Base-by-base conservation (phyloP, 2,888 invertebrate species). In the Machimus atricapillus region DNA sequence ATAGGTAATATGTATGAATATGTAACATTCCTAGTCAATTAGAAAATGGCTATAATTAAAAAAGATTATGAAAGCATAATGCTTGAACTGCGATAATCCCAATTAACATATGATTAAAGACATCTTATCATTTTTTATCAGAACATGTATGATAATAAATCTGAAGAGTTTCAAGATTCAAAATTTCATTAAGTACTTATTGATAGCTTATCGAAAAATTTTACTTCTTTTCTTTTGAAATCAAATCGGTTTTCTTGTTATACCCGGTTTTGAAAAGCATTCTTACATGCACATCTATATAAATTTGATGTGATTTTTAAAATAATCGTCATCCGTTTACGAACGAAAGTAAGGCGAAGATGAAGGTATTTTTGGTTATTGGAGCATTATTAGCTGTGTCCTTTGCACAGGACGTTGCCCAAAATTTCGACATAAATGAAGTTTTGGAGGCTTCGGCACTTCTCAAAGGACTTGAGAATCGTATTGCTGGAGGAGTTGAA, bases 381-480 rank as follows among this genome's bases (percentile, higher is more conserved):
- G 66, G 66, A 27, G 9, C 66, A 2, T 19, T 66, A 23, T 66
- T 66, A 23, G 66, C 66, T 23, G 66, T 27, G 66, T 19, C 66
- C 27, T 19, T 27, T 27, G 27, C 66, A 23, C 23, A 23, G 27
- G 66, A 66, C 23, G 2, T 52, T 52, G 52, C n/a, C 1, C 52
- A 52, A n/a, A 16, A 52, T 19, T 52, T 52, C 52, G 52, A 52
- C n/a, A n/a, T n/a, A n/a, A 52, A 52, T 52, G 52, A 52, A 16
- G n/a, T n/a, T 16, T 52, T 52, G 52, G 52, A 52, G 8, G n/a
- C n/a, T 7, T 52, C 52, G 6, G 7, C 1, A 19, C 66, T 66
- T 8, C 66, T 66, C 27, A 66, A 66, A 19, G 23, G 66, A 3
- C 23, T 73, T 23, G 40, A 83, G 12, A 91, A 91, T 89, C 91